Base-by-base conservation (phyloP, 2,113 vertebrate species). In the Marmota flaviventris region DNA sequence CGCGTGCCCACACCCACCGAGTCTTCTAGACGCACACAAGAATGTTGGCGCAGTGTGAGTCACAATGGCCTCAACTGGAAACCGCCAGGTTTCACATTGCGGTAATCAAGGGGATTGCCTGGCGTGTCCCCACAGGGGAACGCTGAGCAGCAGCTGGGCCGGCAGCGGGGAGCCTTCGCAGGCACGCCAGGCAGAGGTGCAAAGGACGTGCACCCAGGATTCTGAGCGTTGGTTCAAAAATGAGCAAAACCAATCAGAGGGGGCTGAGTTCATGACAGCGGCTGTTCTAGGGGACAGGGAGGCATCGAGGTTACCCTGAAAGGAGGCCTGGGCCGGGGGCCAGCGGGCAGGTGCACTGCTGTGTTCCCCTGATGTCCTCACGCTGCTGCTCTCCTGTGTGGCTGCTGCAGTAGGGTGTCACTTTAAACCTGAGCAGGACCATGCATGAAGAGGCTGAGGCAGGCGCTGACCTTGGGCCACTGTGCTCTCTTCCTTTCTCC, bases 401-500 rank as follows among this genome's bases (percentile, higher is more conserved):
- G 14, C 0, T 14, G 8, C 53, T 1, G 34, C 25, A 5, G 2
- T 32, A 29, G 86, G 20, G 17, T 18, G 16, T n/a, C 34, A 6
- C 58, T 45, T n/a, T n/a, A 27, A 72, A 58, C 45, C 12, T 8
- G 20, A 12, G 20, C 2, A 16, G 58, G 39, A 8, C 5, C 0
- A 0, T 25, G 56, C 56, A 9, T 3, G 27, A 39, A 7, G 42
- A 14, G 25, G 34, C 17, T n/a, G 0, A 0, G 0, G 51, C 1
- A 5, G 83, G 48, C 10, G 0, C 18, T 5, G 81, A 85, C 2
- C 56, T 8, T 20, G 24, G 48, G 48, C n/a, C 14, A 2, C 42
- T 24, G 0, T 34, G 25, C 83, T 75, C 72, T 94, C 88, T 63
- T 88, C 90, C 96, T 97, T 92, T 95, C 91, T 97, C 92, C 95